phyloP scores from a whole-genome alignment of 1,140 invertebrate genomes.

The Bombus waltoni region DNA sequence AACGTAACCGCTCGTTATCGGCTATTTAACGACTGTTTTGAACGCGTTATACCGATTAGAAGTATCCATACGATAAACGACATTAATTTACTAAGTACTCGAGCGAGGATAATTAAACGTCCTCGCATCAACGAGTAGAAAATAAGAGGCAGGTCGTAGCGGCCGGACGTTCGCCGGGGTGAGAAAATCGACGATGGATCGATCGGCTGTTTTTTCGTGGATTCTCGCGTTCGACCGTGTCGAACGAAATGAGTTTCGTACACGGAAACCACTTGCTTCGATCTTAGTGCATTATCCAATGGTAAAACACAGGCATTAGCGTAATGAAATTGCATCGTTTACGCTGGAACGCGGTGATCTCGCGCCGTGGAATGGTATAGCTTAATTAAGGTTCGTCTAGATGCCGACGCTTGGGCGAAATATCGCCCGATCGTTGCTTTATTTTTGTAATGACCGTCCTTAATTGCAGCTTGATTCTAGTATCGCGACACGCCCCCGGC shows the following conservation, averaged over 20 bases:
- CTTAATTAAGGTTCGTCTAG: slow-evolving; percentile 29
- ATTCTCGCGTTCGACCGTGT: background rate
- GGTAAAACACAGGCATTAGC: slow-evolving; percentile 26
- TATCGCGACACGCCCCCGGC: background rate
- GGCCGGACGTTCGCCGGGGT: background rate
- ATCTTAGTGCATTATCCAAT: background rate
- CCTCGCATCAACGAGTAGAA: background rate
- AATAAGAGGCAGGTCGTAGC: background rate
- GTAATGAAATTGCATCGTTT: slow-evolving; percentile 36
- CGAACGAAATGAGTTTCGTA: slow-evolving; percentile 3
- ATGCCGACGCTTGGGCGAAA: background rate
- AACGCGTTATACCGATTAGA: too few species aligned
- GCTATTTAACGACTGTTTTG: too few species aligned
- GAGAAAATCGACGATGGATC: background rate
- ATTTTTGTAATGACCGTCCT: background rate
- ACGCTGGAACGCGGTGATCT: background rate
- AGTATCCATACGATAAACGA: too few species aligned
- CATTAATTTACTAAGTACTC: too few species aligned
- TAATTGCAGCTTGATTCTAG: background rate
- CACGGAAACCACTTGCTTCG: background rate
- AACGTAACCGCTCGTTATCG: too few species aligned
- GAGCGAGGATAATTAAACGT: background rate
- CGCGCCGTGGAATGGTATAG: background rate
- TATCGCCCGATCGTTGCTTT: background rate
- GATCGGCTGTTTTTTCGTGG: background rate